Base-by-base conservation (phyloP, 2,888 invertebrate genomes). In the Heliothis peltigera region DNA sequence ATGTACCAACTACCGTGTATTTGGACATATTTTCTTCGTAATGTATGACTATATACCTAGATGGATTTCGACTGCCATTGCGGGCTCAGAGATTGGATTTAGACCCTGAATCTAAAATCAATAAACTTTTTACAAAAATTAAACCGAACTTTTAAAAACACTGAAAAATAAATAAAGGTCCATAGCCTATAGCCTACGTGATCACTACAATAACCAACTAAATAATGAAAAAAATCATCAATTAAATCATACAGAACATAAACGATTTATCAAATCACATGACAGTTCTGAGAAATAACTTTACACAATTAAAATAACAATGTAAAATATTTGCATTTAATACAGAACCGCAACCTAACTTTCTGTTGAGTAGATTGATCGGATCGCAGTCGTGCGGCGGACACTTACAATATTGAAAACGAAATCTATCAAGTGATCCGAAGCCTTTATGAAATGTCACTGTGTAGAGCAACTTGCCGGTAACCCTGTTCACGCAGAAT, bases 381-480 rank as follows among this genome's bases (percentile, higher is more conserved):
- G 51, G 28, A 19, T 42, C 44, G 18, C 35, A 62, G 21, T 12
- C 18, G 18, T 39, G 32, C 18, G 39, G 18, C 22, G 39, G 21
- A 47, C 49, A 64, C 51, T 57, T 44, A 61, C 51, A 57, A 51
- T 61, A 58, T 61, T 64, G 32, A 35, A 61, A 61, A 44, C 4
- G 18, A 28, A 57, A 70, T 70, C 56, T 47, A n/a, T 39, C n/a
- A n/a, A 39, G 35, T 53, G 42, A 64, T 60, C 63, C 6, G n/a
- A 56, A 44, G 63, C 51, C 52, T 56, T 48, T 44, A 12, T 19
- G 44, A 22, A 32, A 51, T 51, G 8, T 28, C 28, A 57, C 28
- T 51, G 42, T 28, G 49, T 32, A n/a, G 18, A 62, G 57, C 15
- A 39, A 12, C 17, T 17, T n/a, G 8, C 8, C 35, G 4, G 32